Percentiles rank a stretch among this genome's conserved stretches.
Conservation (phyloP, 2,113 vertebrate genomes). For the Petroica traversi region DNA sequence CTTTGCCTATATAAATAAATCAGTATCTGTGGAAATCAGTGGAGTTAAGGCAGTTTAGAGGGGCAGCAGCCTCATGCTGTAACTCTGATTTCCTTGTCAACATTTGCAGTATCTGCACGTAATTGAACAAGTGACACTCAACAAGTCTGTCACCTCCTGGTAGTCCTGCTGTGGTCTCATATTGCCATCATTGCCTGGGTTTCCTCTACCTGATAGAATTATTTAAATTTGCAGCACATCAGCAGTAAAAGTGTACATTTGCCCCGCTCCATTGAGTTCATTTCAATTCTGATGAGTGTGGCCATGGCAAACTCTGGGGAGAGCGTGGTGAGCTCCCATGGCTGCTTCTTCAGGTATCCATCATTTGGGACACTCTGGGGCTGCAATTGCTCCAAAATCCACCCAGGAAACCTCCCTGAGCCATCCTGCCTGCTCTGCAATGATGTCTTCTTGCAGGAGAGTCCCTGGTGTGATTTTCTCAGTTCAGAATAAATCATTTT, state of each 20-base stretch:
- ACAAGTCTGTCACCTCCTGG: background rate
- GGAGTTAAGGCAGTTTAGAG: background rate
- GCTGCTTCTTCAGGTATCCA: background rate
- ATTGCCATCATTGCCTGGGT: background rate
- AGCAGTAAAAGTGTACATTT: background rate
- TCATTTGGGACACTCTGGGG: background rate
- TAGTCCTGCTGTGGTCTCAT: background rate
- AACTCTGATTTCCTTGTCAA: background rate
- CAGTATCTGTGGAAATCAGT: background rate
- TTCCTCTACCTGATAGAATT: background rate
- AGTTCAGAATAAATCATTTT: background rate
- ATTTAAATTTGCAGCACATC: background rate
- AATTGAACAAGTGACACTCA: background rate
- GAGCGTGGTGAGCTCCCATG: fast-evolving
- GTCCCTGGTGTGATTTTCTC: background rate
- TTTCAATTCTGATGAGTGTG: background rate
- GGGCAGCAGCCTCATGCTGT: background rate
- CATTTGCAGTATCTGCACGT: background rate
- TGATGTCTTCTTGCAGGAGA: background rate
- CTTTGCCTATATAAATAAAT: background rate
- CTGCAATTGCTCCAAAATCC: background rate
- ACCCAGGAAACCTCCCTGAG: background rate
- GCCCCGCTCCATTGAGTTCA: background rate
- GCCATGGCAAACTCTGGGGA: background rate
- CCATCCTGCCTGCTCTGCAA: background rate